These are phyloP conservation scores for Agraylea sexmaculata DNA, from an alignment of 1,140 invertebrate species.

Conservation along the genomic window DNA sequence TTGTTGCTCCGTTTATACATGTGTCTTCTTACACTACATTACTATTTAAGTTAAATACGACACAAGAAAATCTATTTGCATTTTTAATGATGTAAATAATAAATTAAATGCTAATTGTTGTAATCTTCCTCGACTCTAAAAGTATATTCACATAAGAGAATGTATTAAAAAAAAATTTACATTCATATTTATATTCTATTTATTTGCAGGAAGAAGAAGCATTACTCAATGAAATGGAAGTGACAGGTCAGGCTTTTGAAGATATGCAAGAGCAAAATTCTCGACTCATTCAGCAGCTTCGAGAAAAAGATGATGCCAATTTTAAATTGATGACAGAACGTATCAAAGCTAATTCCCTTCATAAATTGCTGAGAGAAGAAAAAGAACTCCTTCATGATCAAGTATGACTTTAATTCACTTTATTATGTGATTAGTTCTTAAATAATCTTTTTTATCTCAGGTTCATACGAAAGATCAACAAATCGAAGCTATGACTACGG, in stretches of 20 bases:
- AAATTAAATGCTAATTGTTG: too few relatives aligned
- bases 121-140: too few relatives aligned
- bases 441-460: slow-evolving; percentile 25
- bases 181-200: not conserved
- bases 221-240: slow-evolving; percentile 96
- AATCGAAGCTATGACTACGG: slow-evolving; percentile 91
- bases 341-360: slow-evolving; percentile 93
- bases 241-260: slow-evolving; percentile 97
- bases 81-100: too few relatives aligned
- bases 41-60: too few relatives aligned
- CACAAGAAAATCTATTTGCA: too few relatives aligned
- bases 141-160: too few relatives aligned
- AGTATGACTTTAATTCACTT: slow-evolving; percentile 35
- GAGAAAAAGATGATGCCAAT: slow-evolving; percentile 98
- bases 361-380: slow-evolving; percentile 89
- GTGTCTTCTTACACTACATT: too few relatives aligned
- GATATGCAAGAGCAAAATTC: slow-evolving; percentile 99
- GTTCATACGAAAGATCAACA: slow-evolving; percentile 75
- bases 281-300: slow-evolving; percentile 84
- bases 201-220: slow-evolving; percentile 83
- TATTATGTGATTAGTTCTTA: slow-evolving; percentile 2
- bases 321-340: slow-evolving; percentile 98
- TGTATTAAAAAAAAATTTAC: not conserved
- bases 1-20: too few relatives aligned
- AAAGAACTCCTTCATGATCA: slow-evolving; percentile 84